Conservation (phyloP, 2,113 vertebrate species). For the Chaetops frenatus region DNA sequence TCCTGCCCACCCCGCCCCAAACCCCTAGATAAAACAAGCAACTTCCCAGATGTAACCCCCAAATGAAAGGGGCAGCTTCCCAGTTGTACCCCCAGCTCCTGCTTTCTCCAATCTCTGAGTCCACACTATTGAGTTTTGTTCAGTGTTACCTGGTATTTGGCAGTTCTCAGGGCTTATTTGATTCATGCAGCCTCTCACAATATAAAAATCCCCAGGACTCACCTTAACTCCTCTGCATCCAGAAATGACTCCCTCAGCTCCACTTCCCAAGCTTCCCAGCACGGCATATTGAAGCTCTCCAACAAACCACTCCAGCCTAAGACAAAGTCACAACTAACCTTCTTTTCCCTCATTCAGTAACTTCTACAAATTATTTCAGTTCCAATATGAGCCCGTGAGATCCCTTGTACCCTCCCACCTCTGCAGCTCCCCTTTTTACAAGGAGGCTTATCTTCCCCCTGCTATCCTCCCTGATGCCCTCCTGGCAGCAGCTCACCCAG, state of each 20-base stretch:
- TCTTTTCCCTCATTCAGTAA: not conserved
- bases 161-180: not conserved
- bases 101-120: not conserved
- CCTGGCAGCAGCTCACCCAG: not conserved
- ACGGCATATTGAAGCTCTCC: not conserved
- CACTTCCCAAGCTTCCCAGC: not conserved
- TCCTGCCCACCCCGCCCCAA: not conserved
- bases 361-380: not conserved
- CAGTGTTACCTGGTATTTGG: not conserved
- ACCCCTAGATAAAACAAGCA: not conserved
- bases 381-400: accelerated
- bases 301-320: not conserved
- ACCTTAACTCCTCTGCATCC: not conserved
- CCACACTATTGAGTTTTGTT: accelerated
- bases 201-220: not conserved
- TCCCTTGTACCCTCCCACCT: not conserved
- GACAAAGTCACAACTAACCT: not conserved
- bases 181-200: not conserved
- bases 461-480: not conserved
- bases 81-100: not conserved
- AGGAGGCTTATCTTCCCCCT: not conserved
- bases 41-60: not conserved
- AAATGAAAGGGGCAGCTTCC: not conserved
- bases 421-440: not conserved
- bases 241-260: not conserved